Base-by-base conservation (phyloP, 2,888 invertebrate species). In the Venusia cambrica region DNA sequence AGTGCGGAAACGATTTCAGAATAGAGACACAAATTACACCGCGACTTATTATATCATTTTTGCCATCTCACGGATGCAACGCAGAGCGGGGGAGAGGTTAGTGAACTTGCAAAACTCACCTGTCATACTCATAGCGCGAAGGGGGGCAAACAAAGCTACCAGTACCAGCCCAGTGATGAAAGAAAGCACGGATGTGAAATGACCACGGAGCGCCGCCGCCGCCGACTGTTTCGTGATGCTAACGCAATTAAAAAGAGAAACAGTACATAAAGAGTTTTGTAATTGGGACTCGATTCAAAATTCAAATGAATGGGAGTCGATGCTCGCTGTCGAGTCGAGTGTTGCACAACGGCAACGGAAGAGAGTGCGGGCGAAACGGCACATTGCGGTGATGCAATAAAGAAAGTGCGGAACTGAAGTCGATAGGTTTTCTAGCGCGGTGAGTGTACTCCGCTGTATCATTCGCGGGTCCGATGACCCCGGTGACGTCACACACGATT, bases 391-490 rank as follows among this genome's bases (percentile, higher is more conserved):
- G 83, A 84, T 80, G 84, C 78, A 84, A 87, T 74, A 73, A 85
- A 83, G 87, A 87, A 85, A 87, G 85, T 83, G 78, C 85, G 84
- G 84, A 85, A 84, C 76, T 77, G 73, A 77, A 75, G 79, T n/a
- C n/a, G n/a, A n/a, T 80, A 78, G 76, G 73, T 83, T 83, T 81
- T 81, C 80, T 81, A 81, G 67, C 71, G 78, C 80, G 84, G 84
- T 84, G 84, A 85, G 85, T 64, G 85, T 81, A 81, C 84, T 76
- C 60, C 66, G 64, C 73, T 73, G 71, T 79, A 79, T 79, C 73
- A 78, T 75, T 75, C 62, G 71, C 69, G 57, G 66, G 73, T 70
- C 53, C 80, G 76, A 77, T 74, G 83, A 84, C 78, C 78, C 67
- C 74, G 58, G 62, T 68, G 68, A 69, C 72, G 75, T 73, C 73